Base-by-base conservation (phyloP, 2,113 vertebrate genomes). In the Pterocles orientalis region DNA sequence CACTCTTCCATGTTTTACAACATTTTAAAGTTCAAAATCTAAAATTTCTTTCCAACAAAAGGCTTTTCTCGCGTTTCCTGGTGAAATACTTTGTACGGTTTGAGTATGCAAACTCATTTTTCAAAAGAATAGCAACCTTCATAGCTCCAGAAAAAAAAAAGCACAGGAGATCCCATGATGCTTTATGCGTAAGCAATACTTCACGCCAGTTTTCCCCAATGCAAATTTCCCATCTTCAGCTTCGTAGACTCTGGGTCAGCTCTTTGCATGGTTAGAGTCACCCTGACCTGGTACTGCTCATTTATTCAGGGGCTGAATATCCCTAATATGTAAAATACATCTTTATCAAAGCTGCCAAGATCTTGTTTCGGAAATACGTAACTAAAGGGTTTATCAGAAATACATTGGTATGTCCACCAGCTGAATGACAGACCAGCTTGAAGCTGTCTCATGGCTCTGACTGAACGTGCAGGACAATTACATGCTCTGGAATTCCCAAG, bases 381-480 rank as follows among this genome's bases (percentile, higher is more conserved):
- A 82, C 65, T 21, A 19, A 84, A 84, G 61, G 45, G 51, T 53
- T 92, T 69, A 91, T 31, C 95, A 88, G 65, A 91, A 64, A 64
- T 39, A 50, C 41, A 26, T 72, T 82, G 90, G 45, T 56, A 87
- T 24, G 73, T 85, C 73, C 91, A 96, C 83, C 57, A 89, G 81
- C 33, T 62, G 86, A 95, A 82, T 80, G 95, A 94, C 88, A 96
- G 80, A 83, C 69, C 72, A 86, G 92, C 88, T 56, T 68, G 36
- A 94, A 96, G 90, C 47, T 82, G 93, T 78, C 31, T 33, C 80
- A 54, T 45, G 50, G 81, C 81, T 96, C 86, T 78, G 66, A 92
- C 85, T 23, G 39, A 96, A 88, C 87, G 58, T 62, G 79, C 87
- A 94, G 95, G 93, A 96, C 94, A 93, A 94, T 95, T 95, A 95